phyloP scores from a whole-genome alignment of 2,888 invertebrate genomes.

The Ophioninae sp. region DNA sequence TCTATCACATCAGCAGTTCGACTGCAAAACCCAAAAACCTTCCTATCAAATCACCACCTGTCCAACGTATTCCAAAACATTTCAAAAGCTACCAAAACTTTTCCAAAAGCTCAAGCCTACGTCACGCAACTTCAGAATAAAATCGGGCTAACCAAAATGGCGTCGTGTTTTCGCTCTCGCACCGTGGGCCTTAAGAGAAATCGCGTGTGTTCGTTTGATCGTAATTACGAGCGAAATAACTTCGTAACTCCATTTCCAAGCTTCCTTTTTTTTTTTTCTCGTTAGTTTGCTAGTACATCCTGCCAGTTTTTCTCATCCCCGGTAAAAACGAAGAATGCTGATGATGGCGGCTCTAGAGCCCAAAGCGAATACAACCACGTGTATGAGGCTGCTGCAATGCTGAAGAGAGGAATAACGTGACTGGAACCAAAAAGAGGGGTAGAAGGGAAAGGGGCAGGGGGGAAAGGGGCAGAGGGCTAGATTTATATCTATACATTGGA shows the following conservation, averaged over 20 bases:
- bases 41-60: no score
- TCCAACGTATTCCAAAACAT: no score
- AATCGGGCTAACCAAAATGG: conserved; percentile 46
- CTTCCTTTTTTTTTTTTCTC: conserved; percentile 34
- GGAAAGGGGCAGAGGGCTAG: no score
- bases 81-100: no score
- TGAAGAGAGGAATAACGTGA: conserved; percentile 51
- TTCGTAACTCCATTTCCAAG: conserved; percentile 25
- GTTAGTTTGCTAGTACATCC: conserved; percentile 40
- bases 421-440: no score
- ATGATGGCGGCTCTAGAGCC: conserved; percentile 27
- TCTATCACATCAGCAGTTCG: no score
- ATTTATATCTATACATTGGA: conserved; percentile 66
- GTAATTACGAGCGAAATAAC: conserved; percentile 48
- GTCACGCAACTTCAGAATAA: neutral
- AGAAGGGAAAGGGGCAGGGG: no score
- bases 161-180: conserved; percentile 2
- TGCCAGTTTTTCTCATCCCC: conserved; percentile 43
- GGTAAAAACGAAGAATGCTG: conserved; percentile 10
- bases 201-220: conserved; percentile 53
- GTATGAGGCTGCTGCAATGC: conserved; percentile 8
- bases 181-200: conserved; percentile 36
- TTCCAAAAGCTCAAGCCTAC: neutral
- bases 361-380: neutral
- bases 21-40: no score